Percentiles rank a stretch among this genome's conserved stretches.
Evolutionary conservation across 1,140 invertebrate genomes (phyloP).

Genomic region (Whitmania pigra): DNA sequence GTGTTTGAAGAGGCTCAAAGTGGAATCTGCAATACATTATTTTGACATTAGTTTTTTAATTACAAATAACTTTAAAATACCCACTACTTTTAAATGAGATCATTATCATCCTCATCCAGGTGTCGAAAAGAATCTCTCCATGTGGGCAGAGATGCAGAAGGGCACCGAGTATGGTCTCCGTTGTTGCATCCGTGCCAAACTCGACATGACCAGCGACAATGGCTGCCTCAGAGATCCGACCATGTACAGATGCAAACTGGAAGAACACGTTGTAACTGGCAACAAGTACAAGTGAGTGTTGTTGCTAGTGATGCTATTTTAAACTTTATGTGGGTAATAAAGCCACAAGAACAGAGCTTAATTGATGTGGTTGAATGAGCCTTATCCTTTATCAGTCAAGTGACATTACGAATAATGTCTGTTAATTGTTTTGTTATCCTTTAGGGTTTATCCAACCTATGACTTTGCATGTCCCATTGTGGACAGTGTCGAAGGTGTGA

Average conservation of each 20-base stretch:
- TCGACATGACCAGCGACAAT: constrained; percentile 89
- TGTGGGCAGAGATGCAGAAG: constrained; percentile 92
- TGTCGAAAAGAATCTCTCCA: constrained; percentile 66
- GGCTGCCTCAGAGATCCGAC: constrained; percentile 98
- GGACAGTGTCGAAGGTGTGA: constrained; percentile 89
- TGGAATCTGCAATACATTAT: no score
- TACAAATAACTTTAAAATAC: no score
- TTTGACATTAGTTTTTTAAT: no score
- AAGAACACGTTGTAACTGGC: constrained; percentile 80
- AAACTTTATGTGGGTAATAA: no score
- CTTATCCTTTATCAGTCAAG: no score
- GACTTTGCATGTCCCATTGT: constrained; percentile 99
- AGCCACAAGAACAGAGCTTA: no score
- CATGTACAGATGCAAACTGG: constrained; percentile 94
- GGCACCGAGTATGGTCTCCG: constrained; percentile 64
- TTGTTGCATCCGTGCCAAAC: constrained; percentile 90
- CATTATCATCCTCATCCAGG: constrained; percentile 46
- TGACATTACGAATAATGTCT: no score
- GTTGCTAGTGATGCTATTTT: no score
- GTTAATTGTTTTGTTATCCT: constrained; percentile 27
- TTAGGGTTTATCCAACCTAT: constrained; percentile 94
- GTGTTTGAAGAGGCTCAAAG: no score
- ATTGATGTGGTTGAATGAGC: no score
- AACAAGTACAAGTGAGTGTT: constrained; percentile 73
- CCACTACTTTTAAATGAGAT: neutral